Evolutionary conservation across 2,888 invertebrate genomes (phyloP), one percentile per base, ranked within the genome.

Genomic region (Cylloceria caligata): DNA sequence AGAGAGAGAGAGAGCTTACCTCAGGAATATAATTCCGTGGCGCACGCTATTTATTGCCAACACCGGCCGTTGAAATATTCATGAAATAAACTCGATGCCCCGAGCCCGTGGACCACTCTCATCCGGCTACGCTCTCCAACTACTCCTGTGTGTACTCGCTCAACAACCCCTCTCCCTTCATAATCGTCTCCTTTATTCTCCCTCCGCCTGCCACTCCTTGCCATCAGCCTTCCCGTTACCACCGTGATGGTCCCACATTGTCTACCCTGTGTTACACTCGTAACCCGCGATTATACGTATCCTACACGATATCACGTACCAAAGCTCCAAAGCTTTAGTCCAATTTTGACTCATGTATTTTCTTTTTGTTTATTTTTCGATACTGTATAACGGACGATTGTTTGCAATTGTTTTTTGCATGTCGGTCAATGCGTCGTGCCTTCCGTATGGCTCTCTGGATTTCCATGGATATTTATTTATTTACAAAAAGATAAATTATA

Each of bases 31-130:
- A 90, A 90, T 90, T 89, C 88, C 87, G 85, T 85, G 85, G 86
- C 83, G 86, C 86, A 81, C 87, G 89, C 88, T 91, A 91, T 91
- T 91, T 92, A 91, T 90, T 88, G 88, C 89, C 85, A 86, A 88
- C 88, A 87, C 86, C 87, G 86, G 88, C 85, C 87, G 88, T 83
- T 91, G 91, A 92, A 91, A 92, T 92, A 92, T 92, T 92, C 91
- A 92, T 91, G 91, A 91, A 91, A 90, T 90, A 89, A 90, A 90
- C 87, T 85, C 84, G 80, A 84, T 84, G 82, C 74, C 42, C 64
- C 55, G 24, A 47, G 73, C 69, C 42, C n/a, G 42, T 24, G 42
- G 27, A 49, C 77, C 75, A 57, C 75, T 65, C 80, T 57, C 72
- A 69, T 73, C 80, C 80, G 78, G 80, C 79, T 76, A 71, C 49